phyloP scores from a whole-genome alignment of 2,888 invertebrate genomes.

The Acleris cristana region DNA sequence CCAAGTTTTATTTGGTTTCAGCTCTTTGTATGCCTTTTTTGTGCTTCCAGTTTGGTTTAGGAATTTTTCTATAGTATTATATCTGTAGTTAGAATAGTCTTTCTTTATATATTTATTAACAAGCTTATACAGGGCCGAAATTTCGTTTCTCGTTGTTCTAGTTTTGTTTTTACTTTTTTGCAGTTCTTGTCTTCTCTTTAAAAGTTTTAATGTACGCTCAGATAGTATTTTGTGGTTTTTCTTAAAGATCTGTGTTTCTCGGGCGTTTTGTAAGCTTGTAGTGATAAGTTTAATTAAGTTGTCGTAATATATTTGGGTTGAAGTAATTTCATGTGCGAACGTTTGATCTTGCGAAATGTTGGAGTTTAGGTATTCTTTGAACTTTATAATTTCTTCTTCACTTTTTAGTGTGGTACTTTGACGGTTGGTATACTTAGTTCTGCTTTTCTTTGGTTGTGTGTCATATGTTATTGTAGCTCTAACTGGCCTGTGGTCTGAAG shows the following conservation, averaged over 20 bases:
- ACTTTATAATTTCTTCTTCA: conserved; percentile 18
- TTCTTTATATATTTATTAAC: conserved; percentile 34
- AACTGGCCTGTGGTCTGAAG: conserved; percentile 36
- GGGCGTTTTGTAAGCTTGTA: conserved; percentile 3
- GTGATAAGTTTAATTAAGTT: conserved; percentile 24
- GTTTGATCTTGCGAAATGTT: background rate
- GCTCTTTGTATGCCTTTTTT: conserved; percentile 27
- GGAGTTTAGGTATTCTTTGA: conserved; percentile 10
- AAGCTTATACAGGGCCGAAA: conserved; percentile 33
- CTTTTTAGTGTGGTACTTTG: conserved; percentile 3
- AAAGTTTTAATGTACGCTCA: conserved; percentile 17
- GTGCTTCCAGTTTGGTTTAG: conserved; percentile 24
- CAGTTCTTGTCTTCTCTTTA: conserved; percentile 23
- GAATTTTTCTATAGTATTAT: conserved; percentile 22
- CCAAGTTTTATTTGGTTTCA: conserved; percentile 30
- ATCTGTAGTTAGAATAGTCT: conserved; percentile 30
- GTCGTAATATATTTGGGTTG: conserved; percentile 22
- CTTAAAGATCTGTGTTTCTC: conserved; percentile 7
- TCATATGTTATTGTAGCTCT: conserved; percentile 31
- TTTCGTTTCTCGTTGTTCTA: conserved; percentile 30
- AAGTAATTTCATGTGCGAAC: background rate
- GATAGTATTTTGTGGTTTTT: conserved; percentile 28
- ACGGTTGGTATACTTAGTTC: conserved; percentile 9
- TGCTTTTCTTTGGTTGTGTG: conserved; percentile 19
- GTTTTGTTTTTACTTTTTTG: conserved; percentile 29